Conservation (phyloP, 2,888 invertebrate genomes). For the Luperina nickerlii region DNA sequence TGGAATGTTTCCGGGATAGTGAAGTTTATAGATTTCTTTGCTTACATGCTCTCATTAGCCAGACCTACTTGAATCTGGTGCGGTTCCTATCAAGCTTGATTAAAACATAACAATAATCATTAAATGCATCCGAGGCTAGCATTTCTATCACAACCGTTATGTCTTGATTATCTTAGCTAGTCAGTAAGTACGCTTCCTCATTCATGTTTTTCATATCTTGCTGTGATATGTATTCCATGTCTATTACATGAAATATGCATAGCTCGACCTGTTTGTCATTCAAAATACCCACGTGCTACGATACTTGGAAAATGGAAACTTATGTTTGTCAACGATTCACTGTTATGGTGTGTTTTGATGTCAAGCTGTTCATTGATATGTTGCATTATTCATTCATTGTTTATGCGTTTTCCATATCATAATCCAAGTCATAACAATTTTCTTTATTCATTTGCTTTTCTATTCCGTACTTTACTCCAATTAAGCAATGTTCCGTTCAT, state of each 20-base stretch:
- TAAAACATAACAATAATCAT: conserved; percentile 33
- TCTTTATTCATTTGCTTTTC: neutral
- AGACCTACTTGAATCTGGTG: neutral
- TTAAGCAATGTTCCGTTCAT: conserved; percentile 15
- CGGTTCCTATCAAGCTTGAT: conserved; percentile 4
- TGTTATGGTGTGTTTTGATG: conserved; percentile 61
- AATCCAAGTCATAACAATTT: conserved; percentile 15
- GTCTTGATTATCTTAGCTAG: conserved; percentile 27
- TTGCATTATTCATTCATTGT: conserved; percentile 54
- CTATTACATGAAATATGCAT: conserved; percentile 64
- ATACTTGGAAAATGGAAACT: conserved; percentile 61
- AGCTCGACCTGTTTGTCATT: conserved; percentile 61
- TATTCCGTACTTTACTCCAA: conserved; percentile 3
- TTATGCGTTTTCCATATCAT: conserved; percentile 8
- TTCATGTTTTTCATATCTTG: conserved; percentile 54
- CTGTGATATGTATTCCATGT: conserved; percentile 53
- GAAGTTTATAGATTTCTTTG: conserved; percentile 37
- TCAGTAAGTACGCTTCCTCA: conserved; percentile 17
- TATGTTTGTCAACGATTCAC: conserved; percentile 41
- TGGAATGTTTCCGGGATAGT: conserved; percentile 46
- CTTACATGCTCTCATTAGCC: conserved; percentile 4
- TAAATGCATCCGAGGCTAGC: neutral
- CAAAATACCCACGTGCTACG: conserved; percentile 46
- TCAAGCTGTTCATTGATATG: conserved; percentile 33
- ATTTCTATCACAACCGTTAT: conserved; percentile 30